Percentiles rank a stretch among this genome's conserved stretches.
phyloP scores from a whole-genome alignment of 2,113 vertebrate genomes.

The Mungos mungo region DNA sequence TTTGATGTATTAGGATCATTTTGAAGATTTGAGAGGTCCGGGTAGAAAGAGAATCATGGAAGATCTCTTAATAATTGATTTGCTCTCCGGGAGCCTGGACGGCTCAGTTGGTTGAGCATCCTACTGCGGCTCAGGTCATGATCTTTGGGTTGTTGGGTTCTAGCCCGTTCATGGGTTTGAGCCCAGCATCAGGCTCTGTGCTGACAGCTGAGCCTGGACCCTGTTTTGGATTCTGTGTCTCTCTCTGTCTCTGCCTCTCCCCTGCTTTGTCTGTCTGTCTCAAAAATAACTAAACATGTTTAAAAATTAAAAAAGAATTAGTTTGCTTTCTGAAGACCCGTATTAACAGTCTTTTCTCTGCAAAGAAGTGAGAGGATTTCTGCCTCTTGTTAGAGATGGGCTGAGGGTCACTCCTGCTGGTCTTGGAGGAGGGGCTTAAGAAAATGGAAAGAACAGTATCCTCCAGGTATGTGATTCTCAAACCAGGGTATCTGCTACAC shows the following conservation, averaged over 20 bases:
- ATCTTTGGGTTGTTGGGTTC: too few species aligned
- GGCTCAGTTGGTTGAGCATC: too few species aligned
- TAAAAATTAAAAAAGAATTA: background rate
- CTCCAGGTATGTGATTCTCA: background rate
- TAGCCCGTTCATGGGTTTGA: too few species aligned
- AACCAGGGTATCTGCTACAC: accelerated
- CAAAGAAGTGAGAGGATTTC: background rate
- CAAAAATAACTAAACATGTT: too few species aligned
- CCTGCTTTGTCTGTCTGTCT: too few species aligned
- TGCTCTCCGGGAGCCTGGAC: too few species aligned
- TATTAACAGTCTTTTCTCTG: background rate
- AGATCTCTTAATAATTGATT: background rate
- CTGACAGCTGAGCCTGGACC: too few species aligned
- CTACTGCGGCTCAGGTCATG: too few species aligned
- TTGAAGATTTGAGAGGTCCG: background rate
- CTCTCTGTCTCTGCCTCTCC: too few species aligned
- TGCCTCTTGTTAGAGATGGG: accelerated
- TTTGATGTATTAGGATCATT: background rate
- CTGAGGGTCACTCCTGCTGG: background rate
- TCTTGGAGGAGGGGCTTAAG: background rate
- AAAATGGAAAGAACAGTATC: too few species aligned
- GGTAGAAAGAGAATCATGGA: background rate
- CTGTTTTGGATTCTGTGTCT: too few species aligned
- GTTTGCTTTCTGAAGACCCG: background rate
- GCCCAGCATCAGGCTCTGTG: too few species aligned